Conservation (phyloP, 2,888 invertebrate genomes). For the Cordilura impudica region DNA sequence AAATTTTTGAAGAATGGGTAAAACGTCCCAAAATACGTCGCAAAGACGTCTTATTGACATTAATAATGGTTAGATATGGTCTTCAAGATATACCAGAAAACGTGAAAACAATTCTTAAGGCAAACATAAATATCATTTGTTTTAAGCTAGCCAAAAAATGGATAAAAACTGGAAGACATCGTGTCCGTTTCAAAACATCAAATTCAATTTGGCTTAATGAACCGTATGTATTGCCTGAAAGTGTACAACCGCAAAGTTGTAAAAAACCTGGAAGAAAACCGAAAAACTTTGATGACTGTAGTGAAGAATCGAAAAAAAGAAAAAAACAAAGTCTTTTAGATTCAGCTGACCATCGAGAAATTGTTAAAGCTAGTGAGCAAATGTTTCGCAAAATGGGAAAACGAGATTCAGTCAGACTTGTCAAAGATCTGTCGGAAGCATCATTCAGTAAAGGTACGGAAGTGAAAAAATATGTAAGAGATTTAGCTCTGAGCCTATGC, state of each 20-base stretch:
- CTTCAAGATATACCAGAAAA: too few relatives aligned
- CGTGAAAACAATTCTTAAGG: background rate
- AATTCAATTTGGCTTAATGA: background rate
- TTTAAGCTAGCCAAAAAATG: too few relatives aligned
- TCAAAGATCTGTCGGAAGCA: slow-evolving; percentile 9
- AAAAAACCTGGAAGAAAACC: background rate
- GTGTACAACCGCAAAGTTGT: slow-evolving; percentile 1
- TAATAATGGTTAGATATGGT: background rate
- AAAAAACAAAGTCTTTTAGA: background rate
- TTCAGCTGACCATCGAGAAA: slow-evolving; percentile 6
- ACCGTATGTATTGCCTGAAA: too few relatives aligned
- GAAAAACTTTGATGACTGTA: background rate
- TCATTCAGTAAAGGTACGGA: slow-evolving; percentile 5
- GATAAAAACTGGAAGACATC: too few relatives aligned
- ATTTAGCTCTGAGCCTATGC: background rate
- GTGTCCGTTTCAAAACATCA: too few relatives aligned
- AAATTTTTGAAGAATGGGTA: background rate
- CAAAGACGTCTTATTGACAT: background rate
- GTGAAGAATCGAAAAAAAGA: background rate
- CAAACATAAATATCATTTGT: too few relatives aligned
- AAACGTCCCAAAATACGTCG: background rate
- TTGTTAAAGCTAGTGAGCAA: too few relatives aligned
- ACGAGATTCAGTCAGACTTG: slow-evolving; percentile 1
- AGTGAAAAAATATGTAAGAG: background rate
- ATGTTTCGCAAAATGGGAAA: too few relatives aligned